phyloP scores from a whole-genome alignment of 2,797 vertebrate genomes.

The Pogonophryne albipinna region DNA sequence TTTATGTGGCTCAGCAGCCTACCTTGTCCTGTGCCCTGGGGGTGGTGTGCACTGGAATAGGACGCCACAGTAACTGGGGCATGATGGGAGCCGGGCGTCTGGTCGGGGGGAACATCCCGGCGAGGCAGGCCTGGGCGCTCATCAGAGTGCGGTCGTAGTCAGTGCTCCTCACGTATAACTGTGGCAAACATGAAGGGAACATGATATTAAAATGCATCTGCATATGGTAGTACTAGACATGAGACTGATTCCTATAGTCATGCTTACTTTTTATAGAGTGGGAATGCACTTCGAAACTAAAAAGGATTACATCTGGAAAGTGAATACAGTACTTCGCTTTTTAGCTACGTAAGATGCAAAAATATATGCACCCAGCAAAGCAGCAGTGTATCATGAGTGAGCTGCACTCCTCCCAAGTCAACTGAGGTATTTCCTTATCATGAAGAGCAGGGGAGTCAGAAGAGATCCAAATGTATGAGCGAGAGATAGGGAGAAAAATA shows the following conservation, averaged over 20 bases:
- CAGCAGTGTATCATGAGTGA: conserved; percentile 32
- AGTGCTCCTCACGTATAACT: conserved; percentile 89
- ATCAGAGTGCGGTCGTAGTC: conserved; percentile 90
- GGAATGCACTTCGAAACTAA: conserved; percentile 28
- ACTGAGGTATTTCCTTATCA: conserved; percentile 56
- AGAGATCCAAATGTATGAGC: conserved; percentile 4
- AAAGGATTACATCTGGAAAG: conserved; percentile 22
- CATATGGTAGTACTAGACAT: conserved; percentile 6
- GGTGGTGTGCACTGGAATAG: conserved; percentile 88
- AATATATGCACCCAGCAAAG: conserved; percentile 30
- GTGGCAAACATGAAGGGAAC: conserved; percentile 21
- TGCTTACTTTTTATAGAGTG: conserved; percentile 33
- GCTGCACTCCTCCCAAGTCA: conserved; percentile 48
- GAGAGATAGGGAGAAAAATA: conserved; percentile 28
- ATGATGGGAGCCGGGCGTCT: conserved; percentile 80
- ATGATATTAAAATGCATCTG: conserved; percentile 19
- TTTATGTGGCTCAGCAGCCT: conserved; percentile 63
- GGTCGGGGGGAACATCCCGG: conserved; percentile 85
- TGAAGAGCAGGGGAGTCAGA: conserved; percentile 49
- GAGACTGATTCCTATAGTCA: conserved; percentile 4
- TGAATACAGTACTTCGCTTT: conserved; percentile 27
- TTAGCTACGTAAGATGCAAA: conserved; percentile 31
- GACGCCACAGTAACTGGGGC: conserved; percentile 85
- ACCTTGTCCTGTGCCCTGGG: conserved; percentile 88
- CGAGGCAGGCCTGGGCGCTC: conserved; percentile 89